A percentile compares a stretch with the other conserved stretches of the same genome.
phyloP scores from a whole-genome alignment of 2,113 vertebrate species.

The Neopipo cinnamomea region DNA sequence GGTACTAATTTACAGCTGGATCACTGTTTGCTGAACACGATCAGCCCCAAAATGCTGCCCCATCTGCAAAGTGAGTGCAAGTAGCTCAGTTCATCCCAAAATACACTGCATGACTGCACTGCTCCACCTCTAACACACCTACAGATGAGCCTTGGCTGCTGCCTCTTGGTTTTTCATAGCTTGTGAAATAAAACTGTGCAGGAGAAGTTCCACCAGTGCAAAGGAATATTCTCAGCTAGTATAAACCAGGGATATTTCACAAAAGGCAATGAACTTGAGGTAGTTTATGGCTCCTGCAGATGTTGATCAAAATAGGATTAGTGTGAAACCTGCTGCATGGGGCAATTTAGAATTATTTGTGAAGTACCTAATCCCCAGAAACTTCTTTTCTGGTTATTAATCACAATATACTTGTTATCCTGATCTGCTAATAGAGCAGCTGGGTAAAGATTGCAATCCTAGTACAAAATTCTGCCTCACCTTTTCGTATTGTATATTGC shows the following conservation, averaged over 20 bases:
- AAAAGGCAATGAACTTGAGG: background rate
- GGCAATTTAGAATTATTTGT: constrained; percentile 15
- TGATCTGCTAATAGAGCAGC: background rate
- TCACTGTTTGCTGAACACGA: background rate
- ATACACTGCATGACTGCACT: background rate
- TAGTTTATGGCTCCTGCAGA: constrained; percentile 4
- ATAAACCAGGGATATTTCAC: constrained; percentile 21
- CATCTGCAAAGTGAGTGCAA: background rate
- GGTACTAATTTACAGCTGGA: background rate
- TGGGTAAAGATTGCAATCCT: background rate
- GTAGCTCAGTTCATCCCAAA: background rate
- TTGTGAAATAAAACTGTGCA: background rate
- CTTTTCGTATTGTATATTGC: background rate
- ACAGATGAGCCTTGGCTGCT: background rate
- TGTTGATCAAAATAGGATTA: background rate
- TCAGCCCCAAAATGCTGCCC: background rate
- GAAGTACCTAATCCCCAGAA: constrained; percentile 4
- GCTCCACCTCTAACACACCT: background rate
- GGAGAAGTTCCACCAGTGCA: background rate
- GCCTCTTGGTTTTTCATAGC: background rate
- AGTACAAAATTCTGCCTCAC: background rate
- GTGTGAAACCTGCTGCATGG: background rate
- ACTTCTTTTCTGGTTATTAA: constrained; percentile 1
- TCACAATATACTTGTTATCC: background rate
- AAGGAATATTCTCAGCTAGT: background rate